Conservation (phyloP, 2,888 invertebrate genomes). For the Synanthedon vespiformis region DNA sequence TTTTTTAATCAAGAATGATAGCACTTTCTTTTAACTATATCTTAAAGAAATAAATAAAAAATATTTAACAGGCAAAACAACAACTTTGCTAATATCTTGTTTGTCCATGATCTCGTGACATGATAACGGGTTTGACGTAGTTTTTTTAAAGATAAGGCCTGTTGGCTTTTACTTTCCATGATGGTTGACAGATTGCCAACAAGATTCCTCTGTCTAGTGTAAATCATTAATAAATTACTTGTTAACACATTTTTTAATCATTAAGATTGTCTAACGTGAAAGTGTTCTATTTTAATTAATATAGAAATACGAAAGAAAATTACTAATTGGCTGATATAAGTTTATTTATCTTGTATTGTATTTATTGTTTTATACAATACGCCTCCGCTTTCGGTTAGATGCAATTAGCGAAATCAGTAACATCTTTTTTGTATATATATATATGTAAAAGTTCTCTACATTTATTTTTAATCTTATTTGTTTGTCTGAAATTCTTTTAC, state of each 20-base stretch:
- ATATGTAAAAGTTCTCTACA: no score
- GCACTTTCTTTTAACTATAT: not conserved
- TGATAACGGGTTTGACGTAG: conserved; percentile 6
- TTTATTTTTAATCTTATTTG: no score
- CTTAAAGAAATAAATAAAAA: not conserved
- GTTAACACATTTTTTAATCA: not conserved
- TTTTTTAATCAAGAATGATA: no score
- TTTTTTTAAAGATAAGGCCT: conserved; percentile 4
- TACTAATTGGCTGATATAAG: no score
- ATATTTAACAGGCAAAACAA: not conserved
- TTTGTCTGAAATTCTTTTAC: no score
- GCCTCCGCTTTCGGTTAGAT: no score
- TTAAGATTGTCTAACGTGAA: not conserved
- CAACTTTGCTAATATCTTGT: conserved; percentile 1
- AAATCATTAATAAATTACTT: not conserved
- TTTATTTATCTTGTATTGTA: no score
- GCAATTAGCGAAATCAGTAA: no score
- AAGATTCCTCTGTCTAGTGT: not conserved
- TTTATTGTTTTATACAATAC: no score
- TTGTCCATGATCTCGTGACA: conserved; percentile 7
- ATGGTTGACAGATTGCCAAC: conserved; percentile 4
- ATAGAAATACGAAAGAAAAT: no score
- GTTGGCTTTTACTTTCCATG: conserved; percentile 1
- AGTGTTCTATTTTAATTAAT: not conserved
- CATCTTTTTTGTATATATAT: no score